Base-by-base conservation (phyloP, 2,797 vertebrate species). In the Artibeus lituratus region DNA sequence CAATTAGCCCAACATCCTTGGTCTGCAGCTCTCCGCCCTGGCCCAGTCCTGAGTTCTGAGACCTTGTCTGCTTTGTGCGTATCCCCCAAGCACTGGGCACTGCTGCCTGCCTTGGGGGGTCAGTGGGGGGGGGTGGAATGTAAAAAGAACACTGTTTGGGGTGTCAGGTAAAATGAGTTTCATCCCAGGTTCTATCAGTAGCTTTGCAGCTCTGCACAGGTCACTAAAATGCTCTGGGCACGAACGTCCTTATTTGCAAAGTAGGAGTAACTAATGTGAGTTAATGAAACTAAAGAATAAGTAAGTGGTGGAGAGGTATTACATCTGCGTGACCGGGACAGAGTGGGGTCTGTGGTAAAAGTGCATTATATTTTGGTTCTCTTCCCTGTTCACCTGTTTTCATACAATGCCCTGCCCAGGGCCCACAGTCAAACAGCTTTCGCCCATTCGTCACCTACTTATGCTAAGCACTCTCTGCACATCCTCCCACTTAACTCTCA, bases 401-500 rank as follows among this genome's bases (percentile, higher is more conserved):
- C 37, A 35, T 39, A 88, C 2, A 10, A 44, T 32, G 16, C 7
- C 32, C 84, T 73, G 83, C 35, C 73, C 39, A 42, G 67, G 62
- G 39, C 57, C 51, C 59, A 83, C 32, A 89, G 53, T 92, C 80
- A 84, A 92, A 49, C 24, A 32, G 32, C 14, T 94, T 86, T 94
- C 87, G 82, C 76, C 91, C 65, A 89, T 49, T 82, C 57, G 74
- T 86, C 73, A 39, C 73, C 65, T 57, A 74, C 55, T 94, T 76
- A 72, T 42, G 37, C 92, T 80, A 77, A 91, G 80, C 67, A 7
- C 35, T 91, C 11, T 82, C 16, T 70, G 49, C 35, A 65, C 42
- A 51, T 84, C 80, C 72, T 84, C 32, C 62, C 77, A 39, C 37
- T 94, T 90, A 89, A 95, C 91, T 83, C 87, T 96, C 72, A 42